phyloP scores from a whole-genome alignment of 1,140 invertebrate genomes.

The Scaptodrosophila lebanonensis region DNA sequence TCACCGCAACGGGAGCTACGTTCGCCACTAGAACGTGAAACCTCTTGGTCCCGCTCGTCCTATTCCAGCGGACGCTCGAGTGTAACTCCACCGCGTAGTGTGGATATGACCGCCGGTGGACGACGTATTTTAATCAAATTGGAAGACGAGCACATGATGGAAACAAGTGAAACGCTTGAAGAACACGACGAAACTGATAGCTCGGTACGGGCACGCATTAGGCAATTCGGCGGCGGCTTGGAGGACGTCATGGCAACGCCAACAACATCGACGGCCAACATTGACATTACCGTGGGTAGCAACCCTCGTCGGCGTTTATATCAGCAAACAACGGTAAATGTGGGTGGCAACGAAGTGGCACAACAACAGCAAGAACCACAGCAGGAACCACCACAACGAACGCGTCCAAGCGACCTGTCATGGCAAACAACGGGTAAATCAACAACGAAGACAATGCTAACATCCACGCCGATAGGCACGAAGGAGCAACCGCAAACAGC shows the following conservation, averaged over 20 bases:
- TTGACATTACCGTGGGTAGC: slow-evolving; percentile 76
- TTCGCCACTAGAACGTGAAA: background rate
- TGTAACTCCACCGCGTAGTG: slow-evolving; percentile 60
- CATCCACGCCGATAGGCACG: slow-evolving; percentile 67
- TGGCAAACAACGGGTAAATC: slow-evolving; percentile 52
- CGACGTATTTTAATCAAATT: slow-evolving; percentile 64
- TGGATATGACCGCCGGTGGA: slow-evolving; percentile 69
- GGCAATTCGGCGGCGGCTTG: slow-evolving; percentile 56
- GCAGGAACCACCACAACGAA: slow-evolving; percentile 16
- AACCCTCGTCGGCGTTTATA: slow-evolving; percentile 65
- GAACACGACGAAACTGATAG: slow-evolving; percentile 58
- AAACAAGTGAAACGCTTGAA: slow-evolving; percentile 28
- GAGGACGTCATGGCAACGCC: slow-evolving; percentile 57
- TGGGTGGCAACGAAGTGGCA: slow-evolving; percentile 55
- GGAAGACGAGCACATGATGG: slow-evolving; percentile 45
- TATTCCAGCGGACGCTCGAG: slow-evolving; percentile 60
- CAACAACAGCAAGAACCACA: slow-evolving; percentile 25
- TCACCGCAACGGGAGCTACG: slow-evolving; percentile 39
- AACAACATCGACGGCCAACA: slow-evolving; percentile 42
- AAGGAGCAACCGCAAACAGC: slow-evolving; percentile 70
- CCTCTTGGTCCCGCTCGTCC: slow-evolving; percentile 57
- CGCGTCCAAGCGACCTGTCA: slow-evolving; percentile 53
- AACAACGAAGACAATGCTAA: slow-evolving; percentile 60
- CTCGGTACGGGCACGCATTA: slow-evolving; percentile 44
- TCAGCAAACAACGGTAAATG: slow-evolving; percentile 60